Conservation (phyloP, 2,888 invertebrate genomes). For the Allygus modestus region DNA sequence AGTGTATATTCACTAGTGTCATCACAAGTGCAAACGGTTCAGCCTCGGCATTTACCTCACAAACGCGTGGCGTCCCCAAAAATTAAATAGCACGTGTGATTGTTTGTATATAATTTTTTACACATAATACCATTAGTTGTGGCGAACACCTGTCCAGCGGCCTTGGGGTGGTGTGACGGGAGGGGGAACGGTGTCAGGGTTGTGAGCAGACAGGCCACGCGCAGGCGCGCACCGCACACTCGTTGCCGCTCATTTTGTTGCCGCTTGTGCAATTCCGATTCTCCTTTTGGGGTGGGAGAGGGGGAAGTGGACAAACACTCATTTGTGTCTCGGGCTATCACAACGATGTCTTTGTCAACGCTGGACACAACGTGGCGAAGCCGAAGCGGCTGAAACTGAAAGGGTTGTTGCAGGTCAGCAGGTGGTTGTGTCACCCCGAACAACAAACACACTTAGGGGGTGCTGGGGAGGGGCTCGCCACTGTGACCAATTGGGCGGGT, state of each 20-base stretch:
- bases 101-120: constrained; percentile 12
- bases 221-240: background rate
- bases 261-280: constrained; percentile 37
- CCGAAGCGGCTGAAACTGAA: too few relatives aligned
- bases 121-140: constrained; percentile 8
- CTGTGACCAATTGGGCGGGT: too few relatives aligned
- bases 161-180: constrained; percentile 15
- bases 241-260: constrained; percentile 10
- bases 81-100: background rate
- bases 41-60: too few relatives aligned
- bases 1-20: too few relatives aligned
- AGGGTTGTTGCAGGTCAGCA: too few relatives aligned
- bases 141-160: constrained; percentile 47
- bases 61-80: background rate
- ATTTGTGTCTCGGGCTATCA: background rate
- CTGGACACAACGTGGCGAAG: too few relatives aligned
- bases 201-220: too few relatives aligned
- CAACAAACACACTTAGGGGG: too few relatives aligned
- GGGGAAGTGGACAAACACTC: background rate
- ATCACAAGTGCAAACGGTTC: too few relatives aligned
- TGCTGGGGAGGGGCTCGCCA: too few relatives aligned
- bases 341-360: too few relatives aligned
- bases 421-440: too few relatives aligned
- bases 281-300: constrained; percentile 1
- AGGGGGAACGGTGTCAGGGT: constrained; percentile 54